Conservation (phyloP, 1,140 invertebrate species). For the Cherax quadricarinatus region DNA sequence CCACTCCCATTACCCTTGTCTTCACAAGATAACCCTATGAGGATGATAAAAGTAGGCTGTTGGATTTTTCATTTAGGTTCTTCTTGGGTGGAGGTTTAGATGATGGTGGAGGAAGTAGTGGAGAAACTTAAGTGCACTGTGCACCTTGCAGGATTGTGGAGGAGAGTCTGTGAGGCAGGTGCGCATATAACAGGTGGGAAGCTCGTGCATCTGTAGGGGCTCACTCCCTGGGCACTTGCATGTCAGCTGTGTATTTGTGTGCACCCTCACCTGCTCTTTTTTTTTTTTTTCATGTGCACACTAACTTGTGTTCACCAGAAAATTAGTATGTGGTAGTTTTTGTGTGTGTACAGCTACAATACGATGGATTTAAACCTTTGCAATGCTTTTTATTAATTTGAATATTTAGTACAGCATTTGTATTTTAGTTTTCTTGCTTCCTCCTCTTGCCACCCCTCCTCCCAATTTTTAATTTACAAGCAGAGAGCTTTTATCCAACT, state of each 20-base stretch:
- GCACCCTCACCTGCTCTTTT: not conserved
- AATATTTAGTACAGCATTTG: too few relatives aligned
- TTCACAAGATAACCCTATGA: not conserved
- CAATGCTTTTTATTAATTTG: not conserved
- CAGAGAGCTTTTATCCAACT: too few relatives aligned
- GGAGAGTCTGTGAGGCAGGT: conserved; percentile 71
- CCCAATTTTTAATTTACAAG: too few relatives aligned
- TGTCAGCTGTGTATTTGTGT: conserved; percentile 16
- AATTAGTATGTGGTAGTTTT: not conserved
- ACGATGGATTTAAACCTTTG: not conserved
- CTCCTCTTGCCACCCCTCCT: too few relatives aligned
- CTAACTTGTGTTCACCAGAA: not conserved
- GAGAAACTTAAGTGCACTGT: conserved; percentile 70
- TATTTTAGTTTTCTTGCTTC: too few relatives aligned
- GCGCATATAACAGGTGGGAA: conserved; percentile 60
- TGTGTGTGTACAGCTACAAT: not conserved
- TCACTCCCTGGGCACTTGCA: conserved; percentile 9
- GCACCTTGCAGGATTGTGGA: conserved; percentile 72
- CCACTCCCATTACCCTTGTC: not conserved
- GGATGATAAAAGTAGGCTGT: conserved; percentile 49
- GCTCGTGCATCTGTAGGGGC: conserved; percentile 38
- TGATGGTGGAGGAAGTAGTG: conserved; percentile 53
- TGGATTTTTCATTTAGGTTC: conserved; percentile 58
- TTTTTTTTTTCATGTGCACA: not conserved
- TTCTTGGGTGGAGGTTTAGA: conserved; percentile 65